phyloP scores from a whole-genome alignment of 2,888 invertebrate species.

The Andrena bicolor region DNA sequence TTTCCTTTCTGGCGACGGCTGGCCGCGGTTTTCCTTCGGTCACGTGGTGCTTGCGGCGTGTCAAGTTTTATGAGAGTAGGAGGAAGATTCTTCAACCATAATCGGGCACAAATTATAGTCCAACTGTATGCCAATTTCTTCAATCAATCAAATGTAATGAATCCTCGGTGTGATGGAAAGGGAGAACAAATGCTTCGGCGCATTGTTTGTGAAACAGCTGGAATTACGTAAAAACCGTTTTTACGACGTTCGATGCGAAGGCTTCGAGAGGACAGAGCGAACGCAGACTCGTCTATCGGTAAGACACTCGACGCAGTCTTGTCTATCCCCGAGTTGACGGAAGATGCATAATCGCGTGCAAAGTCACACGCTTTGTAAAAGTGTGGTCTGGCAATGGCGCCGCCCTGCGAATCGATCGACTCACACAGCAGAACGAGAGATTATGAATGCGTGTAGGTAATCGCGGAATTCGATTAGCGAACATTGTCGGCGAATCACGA shows the following conservation, averaged over 20 bases:
- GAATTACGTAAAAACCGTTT: conserved; percentile 48
- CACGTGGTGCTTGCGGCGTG: neutral
- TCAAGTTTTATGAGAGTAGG: neutral
- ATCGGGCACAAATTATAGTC: too few species aligned
- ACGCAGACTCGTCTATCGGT: neutral
- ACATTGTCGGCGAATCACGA: conserved; percentile 1
- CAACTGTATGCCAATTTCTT: neutral
- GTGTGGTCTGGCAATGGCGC: neutral
- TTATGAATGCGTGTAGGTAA: neutral
- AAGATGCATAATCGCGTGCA: conserved; percentile 4
- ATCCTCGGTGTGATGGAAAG: conserved; percentile 16
- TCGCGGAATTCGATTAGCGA: conserved; percentile 1
- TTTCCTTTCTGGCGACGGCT: conserved; percentile 13
- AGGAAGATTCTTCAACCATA: too few species aligned
- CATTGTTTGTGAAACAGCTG: neutral
- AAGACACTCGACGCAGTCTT: neutral
- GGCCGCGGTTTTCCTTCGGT: conserved; percentile 31
- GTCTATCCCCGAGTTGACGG: neutral
- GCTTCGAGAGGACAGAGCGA: neutral
- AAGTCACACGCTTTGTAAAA: neutral
- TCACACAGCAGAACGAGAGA: neutral
- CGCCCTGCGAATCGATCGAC: neutral
- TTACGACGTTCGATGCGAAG: conserved; percentile 24
- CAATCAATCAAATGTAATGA: conserved; percentile 1
- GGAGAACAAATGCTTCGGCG: neutral